A percentile compares a stretch with the other conserved stretches of the same genome.
phyloP scores from a whole-genome alignment of 1,140 invertebrate genomes.

The Bombus waltoni region DNA sequence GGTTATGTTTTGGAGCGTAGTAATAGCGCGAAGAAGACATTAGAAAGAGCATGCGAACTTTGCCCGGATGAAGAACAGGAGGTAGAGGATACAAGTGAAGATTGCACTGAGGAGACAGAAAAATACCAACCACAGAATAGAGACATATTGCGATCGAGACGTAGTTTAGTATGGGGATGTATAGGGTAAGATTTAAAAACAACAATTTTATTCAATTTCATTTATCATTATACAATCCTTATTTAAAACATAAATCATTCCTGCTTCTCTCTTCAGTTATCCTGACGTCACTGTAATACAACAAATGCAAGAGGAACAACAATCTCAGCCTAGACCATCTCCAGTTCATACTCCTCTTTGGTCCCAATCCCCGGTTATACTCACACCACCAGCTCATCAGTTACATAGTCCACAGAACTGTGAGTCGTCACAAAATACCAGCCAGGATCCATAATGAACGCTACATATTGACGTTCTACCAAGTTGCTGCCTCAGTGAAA shows the following conservation, averaged over 20 bases:
- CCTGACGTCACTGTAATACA: slow-evolving; percentile 51
- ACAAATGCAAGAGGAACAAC: slow-evolving; percentile 62
- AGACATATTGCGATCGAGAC: slow-evolving; percentile 16
- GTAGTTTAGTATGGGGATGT: slow-evolving; percentile 57
- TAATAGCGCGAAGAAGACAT: slow-evolving; percentile 94
- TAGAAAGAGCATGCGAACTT: slow-evolving; percentile 92
- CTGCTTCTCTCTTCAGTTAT: slow-evolving; percentile 62
- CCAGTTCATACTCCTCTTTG: slow-evolving; percentile 64
- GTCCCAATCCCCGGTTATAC: slow-evolving; percentile 2
- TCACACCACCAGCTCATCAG: slow-evolving; percentile 53
- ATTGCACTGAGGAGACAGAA: slow-evolving; percentile 68
- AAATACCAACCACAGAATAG: slow-evolving; percentile 50
- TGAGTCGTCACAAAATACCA: slow-evolving; percentile 76
- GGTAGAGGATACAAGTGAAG: slow-evolving; percentile 74
- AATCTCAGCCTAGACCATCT: slow-evolving; percentile 71
- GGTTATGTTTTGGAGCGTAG: slow-evolving; percentile 97
- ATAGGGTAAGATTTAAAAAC: slow-evolving; percentile 49
- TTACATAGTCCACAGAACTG: slow-evolving; percentile 73
- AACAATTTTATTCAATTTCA: not conserved
- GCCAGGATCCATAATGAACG: slow-evolving; percentile 81
- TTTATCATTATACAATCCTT: not conserved
- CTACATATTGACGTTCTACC: slow-evolving; percentile 59
- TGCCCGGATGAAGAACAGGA: slow-evolving; percentile 89
- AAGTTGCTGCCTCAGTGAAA: slow-evolving; percentile 71
- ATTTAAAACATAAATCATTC: not conserved